Percentiles rank a stretch among this genome's conserved stretches.
phyloP scores from a whole-genome alignment of 2,888 invertebrate genomes.

The Scaptomyza flava region DNA sequence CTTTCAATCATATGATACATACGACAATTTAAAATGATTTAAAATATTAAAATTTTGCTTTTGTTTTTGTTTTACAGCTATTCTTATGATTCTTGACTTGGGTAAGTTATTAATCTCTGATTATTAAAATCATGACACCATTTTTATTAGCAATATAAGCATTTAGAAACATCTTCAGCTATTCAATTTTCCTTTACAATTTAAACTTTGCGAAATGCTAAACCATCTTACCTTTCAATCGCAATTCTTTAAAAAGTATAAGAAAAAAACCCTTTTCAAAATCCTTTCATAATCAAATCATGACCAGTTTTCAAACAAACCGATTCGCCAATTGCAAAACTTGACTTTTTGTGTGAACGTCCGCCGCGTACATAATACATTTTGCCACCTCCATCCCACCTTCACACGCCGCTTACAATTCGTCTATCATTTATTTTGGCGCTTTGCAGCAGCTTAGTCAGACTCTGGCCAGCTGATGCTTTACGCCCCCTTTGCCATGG shows the following conservation, averaged over 20 bases:
- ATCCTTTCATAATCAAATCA: constrained; percentile 48
- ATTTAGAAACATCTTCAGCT: no score
- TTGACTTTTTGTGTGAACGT: constrained; percentile 39
- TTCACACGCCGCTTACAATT: constrained; percentile 11
- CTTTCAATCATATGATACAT: no score
- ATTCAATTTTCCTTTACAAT: no score
- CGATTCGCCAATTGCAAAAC: constrained; percentile 24
- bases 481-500: background rate
- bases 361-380: constrained; percentile 8
- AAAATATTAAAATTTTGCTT: no score
- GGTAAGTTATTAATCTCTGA: no score
- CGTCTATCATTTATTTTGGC: constrained; percentile 58
- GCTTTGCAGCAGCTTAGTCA: constrained; percentile 74
- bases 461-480: constrained; percentile 14
- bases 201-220: background rate
- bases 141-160: no score
- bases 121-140: no score
- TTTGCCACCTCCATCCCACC: background rate
- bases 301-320: constrained; percentile 44
- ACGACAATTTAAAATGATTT: no score
- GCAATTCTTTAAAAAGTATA: constrained; percentile 2
- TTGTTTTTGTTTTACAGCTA: no score
- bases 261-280: constrained; percentile 4
- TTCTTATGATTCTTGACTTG: no score
- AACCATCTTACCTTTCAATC: constrained; percentile 12